Evolutionary conservation across 2,888 invertebrate genomes (phyloP), one percentile per base, ranked within the genome.

Genomic region (Eubasilissa splendida): DNA sequence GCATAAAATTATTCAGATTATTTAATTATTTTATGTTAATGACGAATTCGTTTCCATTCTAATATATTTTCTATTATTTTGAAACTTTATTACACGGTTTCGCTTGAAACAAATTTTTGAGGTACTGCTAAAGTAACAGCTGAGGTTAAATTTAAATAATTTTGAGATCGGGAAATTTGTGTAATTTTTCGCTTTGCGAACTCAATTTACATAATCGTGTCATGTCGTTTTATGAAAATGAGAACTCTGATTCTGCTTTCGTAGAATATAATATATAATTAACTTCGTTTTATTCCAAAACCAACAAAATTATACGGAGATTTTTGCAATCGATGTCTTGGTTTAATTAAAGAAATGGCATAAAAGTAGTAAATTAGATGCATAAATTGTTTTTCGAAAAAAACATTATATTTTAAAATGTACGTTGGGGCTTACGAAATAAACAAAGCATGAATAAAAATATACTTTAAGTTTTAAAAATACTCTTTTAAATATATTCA

Each of bases 101-200:
- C 52, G 54, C 53, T 70, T 52, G 22, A 53, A 70, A 70, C 70
- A 70, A 70, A 54, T 53, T 70, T 52, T 52, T 70, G 70, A n/a
- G 53, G 58, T 58, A 58, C 58, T 70, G 42, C 42, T 70, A 10
- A 53, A 31, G 70, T 53, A 70, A 70, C 70, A 70, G 70, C 70
- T 70, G 70, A 70, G 70, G 70, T 70, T 70, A 53, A 70, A 70
- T 70, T 70, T 70, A 53, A 70, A 70, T 70, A 70, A 70, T 70
- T 70, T 70, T 54, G 70, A 70, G 70, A 70, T 22, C 53, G 70
- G 50, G 66, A 14, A 66, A 66, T 71, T 85, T 85, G 85, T 85
- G 86, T 87, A 87, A 87, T 88, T 87, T 88, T 87, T 87, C 85
- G 84, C 84, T 82, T 84, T 85, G 86, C 87, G 86, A 87, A 87